Conservation (phyloP, 1,140 invertebrate species). For the Drosophila kepulauana region DNA sequence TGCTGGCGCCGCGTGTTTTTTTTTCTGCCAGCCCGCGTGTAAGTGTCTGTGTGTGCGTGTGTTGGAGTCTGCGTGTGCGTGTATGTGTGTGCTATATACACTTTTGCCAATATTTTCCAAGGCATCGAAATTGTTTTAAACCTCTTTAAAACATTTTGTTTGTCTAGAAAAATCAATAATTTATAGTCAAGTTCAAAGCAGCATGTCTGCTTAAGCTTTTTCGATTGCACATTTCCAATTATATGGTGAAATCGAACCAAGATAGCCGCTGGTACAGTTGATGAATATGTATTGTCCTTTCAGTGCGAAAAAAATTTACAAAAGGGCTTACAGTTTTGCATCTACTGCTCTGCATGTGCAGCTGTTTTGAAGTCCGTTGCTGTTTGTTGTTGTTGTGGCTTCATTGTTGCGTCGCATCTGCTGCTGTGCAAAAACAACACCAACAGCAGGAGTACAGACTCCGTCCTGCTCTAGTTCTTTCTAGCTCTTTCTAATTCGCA, state of each 20-base stretch:
- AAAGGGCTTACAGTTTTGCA: constrained; percentile 59
- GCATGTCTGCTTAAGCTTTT: neutral
- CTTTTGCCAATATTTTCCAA: constrained; percentile 44
- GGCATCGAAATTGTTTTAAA: constrained; percentile 10
- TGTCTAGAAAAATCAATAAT: constrained; percentile 71
- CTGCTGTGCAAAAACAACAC: constrained; percentile 47
- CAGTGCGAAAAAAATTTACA: constrained; percentile 5
- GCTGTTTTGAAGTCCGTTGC: constrained; percentile 70
- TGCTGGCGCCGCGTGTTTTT: constrained; percentile 78
- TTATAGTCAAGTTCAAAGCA: constrained; percentile 2
- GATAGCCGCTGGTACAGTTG: constrained; percentile 23
- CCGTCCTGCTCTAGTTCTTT: neutral
- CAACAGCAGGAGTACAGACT: constrained; percentile 23
- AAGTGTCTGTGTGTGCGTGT: constrained; percentile 10
- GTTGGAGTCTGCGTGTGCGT: constrained; percentile 50
- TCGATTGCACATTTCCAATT: neutral
- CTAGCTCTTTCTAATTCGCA: constrained; percentile 12
- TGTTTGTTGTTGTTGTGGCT: constrained; percentile 65
- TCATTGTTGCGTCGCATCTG: constrained; percentile 65
- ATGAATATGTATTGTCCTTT: constrained; percentile 2
- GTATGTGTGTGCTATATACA: constrained; percentile 26
- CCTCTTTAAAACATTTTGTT: constrained; percentile 18
- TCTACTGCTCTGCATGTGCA: constrained; percentile 53
- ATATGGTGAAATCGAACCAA: constrained; percentile 5
- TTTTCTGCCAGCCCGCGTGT: constrained; percentile 43